Conservation (phyloP, 1,140 invertebrate species). For the Macrotrachela quadricornifera region DNA sequence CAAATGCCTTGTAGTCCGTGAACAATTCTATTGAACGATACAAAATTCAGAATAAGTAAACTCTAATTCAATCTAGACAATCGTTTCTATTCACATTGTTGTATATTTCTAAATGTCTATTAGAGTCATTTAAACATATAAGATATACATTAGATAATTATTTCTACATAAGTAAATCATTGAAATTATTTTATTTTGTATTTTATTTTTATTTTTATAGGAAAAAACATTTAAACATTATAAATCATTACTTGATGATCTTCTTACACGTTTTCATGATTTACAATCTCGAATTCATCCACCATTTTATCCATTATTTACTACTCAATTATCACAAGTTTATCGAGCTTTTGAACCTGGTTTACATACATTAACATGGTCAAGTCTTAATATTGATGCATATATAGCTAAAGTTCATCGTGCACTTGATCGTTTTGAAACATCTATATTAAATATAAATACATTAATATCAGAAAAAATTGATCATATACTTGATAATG, state of each 20-base stretch:
- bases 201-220: constrained; percentile 12
- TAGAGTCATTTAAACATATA: no score
- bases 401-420: constrained; percentile 10
- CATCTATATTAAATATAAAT: constrained; percentile 18
- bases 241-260: constrained; percentile 25
- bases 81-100: no score
- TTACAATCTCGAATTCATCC: neutral
- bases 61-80: no score
- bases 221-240: constrained; percentile 27
- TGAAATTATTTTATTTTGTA: no score
- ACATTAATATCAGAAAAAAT: constrained; percentile 15
- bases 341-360: constrained; percentile 25
- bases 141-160: no score
- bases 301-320: constrained; percentile 16
- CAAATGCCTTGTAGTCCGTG: no score
- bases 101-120: no score
- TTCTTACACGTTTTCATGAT: constrained; percentile 16
- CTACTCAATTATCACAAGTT: constrained; percentile 18
- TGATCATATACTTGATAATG: constrained; percentile 13
- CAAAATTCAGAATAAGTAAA: no score
- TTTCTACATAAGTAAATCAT: no score
- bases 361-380: constrained; percentile 25
- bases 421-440: constrained; percentile 16
- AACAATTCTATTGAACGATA: no score
- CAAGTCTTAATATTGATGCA: constrained; percentile 31